Conservation (phyloP, 2,797 vertebrate genomes). For the Podarcis siculus region DNA sequence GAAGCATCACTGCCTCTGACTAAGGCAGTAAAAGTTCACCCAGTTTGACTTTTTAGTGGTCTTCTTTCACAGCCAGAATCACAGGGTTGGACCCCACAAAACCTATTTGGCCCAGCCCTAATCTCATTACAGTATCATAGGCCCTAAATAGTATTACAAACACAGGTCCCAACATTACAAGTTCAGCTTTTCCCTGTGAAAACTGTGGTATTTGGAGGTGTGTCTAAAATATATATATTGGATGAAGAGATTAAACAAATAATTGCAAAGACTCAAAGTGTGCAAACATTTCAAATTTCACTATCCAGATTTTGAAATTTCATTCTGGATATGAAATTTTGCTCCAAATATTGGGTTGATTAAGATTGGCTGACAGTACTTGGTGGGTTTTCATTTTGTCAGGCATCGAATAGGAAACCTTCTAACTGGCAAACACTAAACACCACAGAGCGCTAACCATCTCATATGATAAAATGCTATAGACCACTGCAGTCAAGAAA, state of each 20-base stretch:
- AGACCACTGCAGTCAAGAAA: neutral
- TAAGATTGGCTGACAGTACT: neutral
- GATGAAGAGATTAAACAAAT: neutral
- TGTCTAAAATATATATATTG: neutral
- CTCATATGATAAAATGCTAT: neutral
- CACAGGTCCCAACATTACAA: too few species aligned
- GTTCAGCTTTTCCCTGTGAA: too few species aligned
- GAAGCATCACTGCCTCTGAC: too few species aligned
- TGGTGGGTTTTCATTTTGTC: neutral
- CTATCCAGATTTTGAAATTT: neutral
- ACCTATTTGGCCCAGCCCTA: too few species aligned
- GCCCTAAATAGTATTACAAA: constrained; percentile 37
- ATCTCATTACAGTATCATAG: neutral
- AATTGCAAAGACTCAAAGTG: neutral
- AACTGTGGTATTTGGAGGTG: neutral
- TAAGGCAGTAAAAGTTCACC: too few species aligned
- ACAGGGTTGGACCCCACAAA: too few species aligned
- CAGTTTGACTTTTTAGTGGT: too few species aligned
- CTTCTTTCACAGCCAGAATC: too few species aligned
- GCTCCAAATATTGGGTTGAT: neutral
- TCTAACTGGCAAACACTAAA: neutral
- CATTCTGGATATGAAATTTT: neutral
- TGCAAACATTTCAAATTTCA: neutral
- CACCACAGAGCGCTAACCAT: neutral
- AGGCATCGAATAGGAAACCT: neutral